Conservation (phyloP, 2,888 invertebrate genomes). For the Galerucella calmariensis region DNA sequence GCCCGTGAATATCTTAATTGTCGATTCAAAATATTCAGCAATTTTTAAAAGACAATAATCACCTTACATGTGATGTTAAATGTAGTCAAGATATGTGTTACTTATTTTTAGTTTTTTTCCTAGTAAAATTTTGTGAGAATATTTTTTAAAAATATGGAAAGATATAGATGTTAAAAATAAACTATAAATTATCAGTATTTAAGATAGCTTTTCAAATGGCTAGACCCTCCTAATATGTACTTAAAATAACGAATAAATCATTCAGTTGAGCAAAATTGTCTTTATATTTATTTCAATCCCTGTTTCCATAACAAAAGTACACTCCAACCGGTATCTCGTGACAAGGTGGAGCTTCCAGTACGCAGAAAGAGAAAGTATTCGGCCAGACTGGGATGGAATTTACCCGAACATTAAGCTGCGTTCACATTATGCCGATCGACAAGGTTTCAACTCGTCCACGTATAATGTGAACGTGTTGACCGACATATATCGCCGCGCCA, state of each 20-base stretch:
- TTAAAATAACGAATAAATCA: constrained; percentile 61
- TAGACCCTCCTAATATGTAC: constrained; percentile 66
- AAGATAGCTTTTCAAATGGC: constrained; percentile 66
- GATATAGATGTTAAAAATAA: constrained; percentile 62
- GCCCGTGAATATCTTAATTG: not conserved
- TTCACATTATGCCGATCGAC: too few species aligned
- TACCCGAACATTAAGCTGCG: too few species aligned
- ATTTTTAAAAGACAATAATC: constrained; percentile 44
- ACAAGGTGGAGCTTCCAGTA: too few species aligned
- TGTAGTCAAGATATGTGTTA: not conserved
- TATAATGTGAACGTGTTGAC: too few species aligned
- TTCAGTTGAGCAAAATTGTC: constrained; percentile 57
- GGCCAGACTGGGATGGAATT: too few species aligned
- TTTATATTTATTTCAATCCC: constrained; percentile 38
- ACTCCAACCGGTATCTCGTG: too few species aligned
- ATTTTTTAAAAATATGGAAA: constrained; percentile 49
- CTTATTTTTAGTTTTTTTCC: constrained; percentile 22
- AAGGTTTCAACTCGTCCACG: too few species aligned
- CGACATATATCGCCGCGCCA: too few species aligned
- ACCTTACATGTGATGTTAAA: constrained; percentile 33
- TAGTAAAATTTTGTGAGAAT: constrained; percentile 51
- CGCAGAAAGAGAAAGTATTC: too few species aligned
- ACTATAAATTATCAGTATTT: constrained; percentile 66
- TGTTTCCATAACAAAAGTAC: not conserved
- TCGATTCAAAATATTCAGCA: constrained; percentile 14